Base-by-base conservation (phyloP, 2,797 vertebrate genomes). In the Chloroceryle inda region DNA sequence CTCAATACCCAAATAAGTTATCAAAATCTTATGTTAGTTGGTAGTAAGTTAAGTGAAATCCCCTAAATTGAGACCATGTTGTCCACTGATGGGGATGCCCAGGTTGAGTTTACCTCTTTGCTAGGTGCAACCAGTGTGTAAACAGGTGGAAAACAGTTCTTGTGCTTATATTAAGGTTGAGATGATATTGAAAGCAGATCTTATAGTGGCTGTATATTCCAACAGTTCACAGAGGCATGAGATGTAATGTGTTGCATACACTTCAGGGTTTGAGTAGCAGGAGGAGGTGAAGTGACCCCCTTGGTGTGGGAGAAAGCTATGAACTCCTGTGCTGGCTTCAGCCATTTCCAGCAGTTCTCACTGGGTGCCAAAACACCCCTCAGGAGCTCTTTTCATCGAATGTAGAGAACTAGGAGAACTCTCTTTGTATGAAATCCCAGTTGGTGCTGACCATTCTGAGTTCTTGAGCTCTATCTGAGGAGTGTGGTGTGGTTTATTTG, bases 51-150 rank as follows among this genome's bases (percentile, higher is more conserved):
- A 42, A n/a, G 8, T 22, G 18, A 84, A 64, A 49, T 21, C 45
- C 4, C 5, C 5, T 12, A 15, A 33, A 5, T 22, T 1, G 6
- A 24, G 22, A 5, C 20, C 21, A 9, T 12, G 8, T 8, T 42
- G 22, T 10, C 13, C 2, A 2, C 23, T 38, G 31, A 26, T 27
- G 24, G 21, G 23, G 21, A 11, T 37, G 37, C 37, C 37, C 37
- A 37, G 29, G 21, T 5, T 49, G 12, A 35, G 24, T 38, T 26
- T 33, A 26, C 22, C 37, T 31, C 12, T 52, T 61, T 50, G 23
- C 7, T 47, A 21, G 11, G 23, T 40, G 29, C 5, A 20, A 53
- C 14, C 3, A 19, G 6, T 3, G 27, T 53, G 6, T 40, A 38
- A 85, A 24, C 19, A 42, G 33, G 16, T 26, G 29, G 6, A 13